Evolutionary conservation across 2,888 invertebrate species (phyloP), one percentile per base, ranked within the genome.

Genomic region (Xiphydria camelus): DNA sequence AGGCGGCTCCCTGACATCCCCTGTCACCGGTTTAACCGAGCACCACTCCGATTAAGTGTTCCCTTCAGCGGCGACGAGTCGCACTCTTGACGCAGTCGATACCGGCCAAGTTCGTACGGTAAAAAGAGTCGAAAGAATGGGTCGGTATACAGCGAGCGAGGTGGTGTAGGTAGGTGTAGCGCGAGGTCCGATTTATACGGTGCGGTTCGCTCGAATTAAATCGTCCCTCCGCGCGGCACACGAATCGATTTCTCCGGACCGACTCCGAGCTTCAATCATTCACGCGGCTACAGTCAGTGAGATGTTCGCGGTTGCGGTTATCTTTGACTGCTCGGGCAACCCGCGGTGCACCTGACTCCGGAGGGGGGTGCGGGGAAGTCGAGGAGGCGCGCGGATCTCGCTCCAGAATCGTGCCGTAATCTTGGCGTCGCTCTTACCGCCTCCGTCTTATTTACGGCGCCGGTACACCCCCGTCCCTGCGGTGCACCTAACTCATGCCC

Each of bases 11-110:
- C 57, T 66, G 70, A 70, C 70, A 63, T 64, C 62, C 60, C 56
- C 63, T 69, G 70, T 73, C 71, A 68, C 52, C 63, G 53, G 48
- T 66, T 66, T 68, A 73, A 70, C 64, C 66, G 68, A 71, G 68
- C 62, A 65, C 67, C 64, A 66, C 66, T 70, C 59, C 62, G 64
- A 70, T 70, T 64, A 67, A 70, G 68, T 65, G 68, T 64, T 65
- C 62, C 58, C 61, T 57, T 55, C 49, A n/a, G n/a, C n/a, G 53
- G 45, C 49, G 55, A 54, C 51, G 60, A 61, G 64, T 58, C 59
- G 61, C 47, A 63, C 63, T 63, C 58, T 58, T 61, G 59, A 58
- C 34, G 50, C 55, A 55, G 59, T 57, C 57, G 53, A 61, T 58
- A 56, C 43, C 48, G 49, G n/a, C n/a, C n/a, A n/a, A n/a, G n/a